A percentile compares a stretch with the other conserved stretches of the same genome.
Evolutionary conservation across 2,888 invertebrate species (phyloP).

Genomic region (Polyploca ridens): DNA sequence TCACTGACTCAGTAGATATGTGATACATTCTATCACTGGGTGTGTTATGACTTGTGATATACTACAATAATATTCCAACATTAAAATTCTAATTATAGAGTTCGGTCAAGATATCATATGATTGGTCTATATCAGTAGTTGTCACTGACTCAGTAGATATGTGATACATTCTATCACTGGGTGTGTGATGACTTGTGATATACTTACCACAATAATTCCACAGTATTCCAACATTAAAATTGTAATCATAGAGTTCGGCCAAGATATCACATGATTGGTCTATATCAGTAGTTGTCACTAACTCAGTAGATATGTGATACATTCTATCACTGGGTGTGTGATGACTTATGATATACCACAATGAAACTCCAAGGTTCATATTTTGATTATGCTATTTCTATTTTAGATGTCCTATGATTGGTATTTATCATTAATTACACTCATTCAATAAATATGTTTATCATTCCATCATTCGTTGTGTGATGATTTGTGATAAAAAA

Average conservation of each 20-base stretch:
- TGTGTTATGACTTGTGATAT: neutral
- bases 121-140: conserved; percentile 9
- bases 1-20: no score
- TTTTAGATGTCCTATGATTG: neutral
- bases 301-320: conserved; percentile 30
- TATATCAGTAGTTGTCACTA: conserved; percentile 22
- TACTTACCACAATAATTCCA: conserved; percentile 13
- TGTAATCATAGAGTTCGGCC: neutral
- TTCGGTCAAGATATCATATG: no score
- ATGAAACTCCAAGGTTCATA: no score
- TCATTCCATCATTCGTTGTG: conserved; percentile 20
- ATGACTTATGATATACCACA: conserved; percentile 19
- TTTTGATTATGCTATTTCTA: no score
- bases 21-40: neutral
- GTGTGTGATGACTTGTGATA: conserved; percentile 23
- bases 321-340: conserved; percentile 37
- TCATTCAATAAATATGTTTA: conserved; percentile 8
- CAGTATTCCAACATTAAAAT: neutral
- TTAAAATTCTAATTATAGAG: no score
- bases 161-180: conserved; percentile 37
- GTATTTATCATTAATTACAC: neutral
- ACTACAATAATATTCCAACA: no score
- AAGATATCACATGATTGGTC: neutral
- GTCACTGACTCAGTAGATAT: conserved; percentile 19
- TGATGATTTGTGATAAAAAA: conserved; percentile 16